Conservation (phyloP, 2,113 vertebrate species). For the Monarcha castaneiventris region DNA sequence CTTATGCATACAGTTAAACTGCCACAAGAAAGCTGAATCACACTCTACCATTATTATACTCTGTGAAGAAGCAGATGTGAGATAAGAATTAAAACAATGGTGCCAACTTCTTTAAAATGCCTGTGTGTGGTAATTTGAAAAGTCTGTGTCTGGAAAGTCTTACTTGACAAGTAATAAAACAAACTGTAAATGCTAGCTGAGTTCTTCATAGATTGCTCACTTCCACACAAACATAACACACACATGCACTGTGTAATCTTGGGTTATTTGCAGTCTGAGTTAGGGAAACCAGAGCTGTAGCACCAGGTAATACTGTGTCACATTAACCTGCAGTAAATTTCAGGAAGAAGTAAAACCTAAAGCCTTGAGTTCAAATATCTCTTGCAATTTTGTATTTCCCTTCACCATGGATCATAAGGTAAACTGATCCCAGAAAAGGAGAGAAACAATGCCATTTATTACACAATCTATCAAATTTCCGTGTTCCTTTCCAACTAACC, state of each 20-base stretch:
- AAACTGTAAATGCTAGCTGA: not conserved
- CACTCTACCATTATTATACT: not conserved
- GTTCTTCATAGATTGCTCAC: not conserved
- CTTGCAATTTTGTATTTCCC: not conserved
- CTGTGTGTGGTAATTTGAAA: not conserved
- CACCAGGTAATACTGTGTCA: not conserved
- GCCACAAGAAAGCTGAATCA: not conserved
- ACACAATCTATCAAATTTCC: not conserved
- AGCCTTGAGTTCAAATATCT: not conserved
- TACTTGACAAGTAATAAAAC: not conserved
- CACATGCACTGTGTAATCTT: accelerated
- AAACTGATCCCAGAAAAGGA: not conserved
- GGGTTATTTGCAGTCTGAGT: not conserved
- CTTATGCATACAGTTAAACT: accelerated
- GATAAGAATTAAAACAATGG: not conserved
- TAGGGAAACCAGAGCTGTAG: not conserved
- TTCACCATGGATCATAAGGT: not conserved
- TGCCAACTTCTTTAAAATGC: not conserved
- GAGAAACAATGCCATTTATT: not conserved
- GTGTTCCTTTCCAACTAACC: not conserved
- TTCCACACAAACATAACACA: not conserved
- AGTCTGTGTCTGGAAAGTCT: not conserved
- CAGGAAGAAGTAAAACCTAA: not conserved
- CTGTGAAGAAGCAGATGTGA: not conserved
- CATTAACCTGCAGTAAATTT: not conserved